Evolutionary conservation across 1,140 invertebrate species (phyloP).

Genomic region (Steinernema khuongi): DNA sequence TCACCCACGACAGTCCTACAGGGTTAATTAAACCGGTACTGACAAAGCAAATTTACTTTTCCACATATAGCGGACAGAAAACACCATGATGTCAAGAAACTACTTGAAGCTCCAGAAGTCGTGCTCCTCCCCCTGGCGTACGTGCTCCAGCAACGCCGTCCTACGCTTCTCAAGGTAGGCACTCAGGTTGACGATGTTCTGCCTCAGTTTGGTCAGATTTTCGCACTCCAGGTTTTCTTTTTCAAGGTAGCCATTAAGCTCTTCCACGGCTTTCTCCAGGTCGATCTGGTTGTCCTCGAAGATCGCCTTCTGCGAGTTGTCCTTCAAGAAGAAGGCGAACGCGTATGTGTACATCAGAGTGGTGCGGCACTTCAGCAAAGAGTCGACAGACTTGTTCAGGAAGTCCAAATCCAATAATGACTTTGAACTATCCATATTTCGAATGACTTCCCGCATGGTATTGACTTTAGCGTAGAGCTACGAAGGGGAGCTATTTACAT

Average conservation of each 20-base stretch:
- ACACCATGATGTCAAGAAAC: too few relatives aligned
- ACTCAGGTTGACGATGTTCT: slow-evolving; percentile 81
- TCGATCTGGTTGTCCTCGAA: slow-evolving; percentile 94
- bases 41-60: too few relatives aligned
- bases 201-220: slow-evolving; percentile 88
- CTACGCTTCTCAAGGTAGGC: slow-evolving; percentile 94
- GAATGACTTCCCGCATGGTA: not conserved
- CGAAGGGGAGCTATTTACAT: not conserved
- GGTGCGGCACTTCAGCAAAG: slow-evolving; percentile 89
- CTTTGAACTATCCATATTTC: not conserved
- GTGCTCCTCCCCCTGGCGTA: slow-evolving; percentile 94
- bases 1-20: too few relatives aligned
- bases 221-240: slow-evolving; percentile 86
- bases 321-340: slow-evolving; percentile 93
- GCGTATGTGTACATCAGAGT: slow-evolving; percentile 98
- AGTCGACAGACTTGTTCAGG: slow-evolving; percentile 91
- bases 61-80: too few relatives aligned
- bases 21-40: too few relatives aligned
- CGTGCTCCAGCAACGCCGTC: slow-evolving; percentile 86
- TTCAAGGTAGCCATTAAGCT: slow-evolving; percentile 90
- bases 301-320: slow-evolving; percentile 96
- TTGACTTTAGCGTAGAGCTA: slow-evolving; percentile 12
- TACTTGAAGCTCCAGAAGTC: slow-evolving; percentile 87
- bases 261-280: slow-evolving; percentile 88
- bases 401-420: slow-evolving; percentile 71